These are phyloP conservation scores for Sebastes reedi DNA, from an alignment of 2,797 vertebrate genomes.

Conservation along the genomic window DNA sequence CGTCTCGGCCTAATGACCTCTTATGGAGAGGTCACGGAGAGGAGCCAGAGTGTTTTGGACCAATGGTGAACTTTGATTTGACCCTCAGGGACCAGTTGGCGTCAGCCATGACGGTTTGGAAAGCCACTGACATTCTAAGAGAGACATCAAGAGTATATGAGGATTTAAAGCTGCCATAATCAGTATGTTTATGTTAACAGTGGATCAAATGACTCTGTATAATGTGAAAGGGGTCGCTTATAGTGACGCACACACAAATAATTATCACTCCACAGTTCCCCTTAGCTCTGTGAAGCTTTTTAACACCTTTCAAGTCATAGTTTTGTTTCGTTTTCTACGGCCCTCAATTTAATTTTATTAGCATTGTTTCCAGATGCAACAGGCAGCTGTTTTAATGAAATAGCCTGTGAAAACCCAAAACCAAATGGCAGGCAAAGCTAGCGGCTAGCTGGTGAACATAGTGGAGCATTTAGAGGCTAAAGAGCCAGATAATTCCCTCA, in stretches of 20 bases:
- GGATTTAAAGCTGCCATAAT: background rate
- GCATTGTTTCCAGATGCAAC: background rate
- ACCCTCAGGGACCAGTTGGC: background rate
- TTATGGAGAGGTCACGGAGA: constrained; percentile 13
- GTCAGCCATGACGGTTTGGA: background rate
- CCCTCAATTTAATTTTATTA: background rate
- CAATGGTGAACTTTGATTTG: constrained; percentile 25
- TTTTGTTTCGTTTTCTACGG: background rate
- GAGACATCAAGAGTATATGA: background rate
- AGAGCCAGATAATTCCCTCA: background rate
- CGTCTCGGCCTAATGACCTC: constrained; percentile 27
- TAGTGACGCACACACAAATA: background rate
- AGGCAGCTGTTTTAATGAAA: background rate
- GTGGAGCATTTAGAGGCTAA: accelerated
- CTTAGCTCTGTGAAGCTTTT: background rate
- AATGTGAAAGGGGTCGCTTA: background rate
- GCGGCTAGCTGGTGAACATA: too few species aligned
- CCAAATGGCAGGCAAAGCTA: background rate
- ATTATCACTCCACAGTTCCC: background rate
- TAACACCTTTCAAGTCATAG: background rate
- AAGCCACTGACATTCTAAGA: background rate
- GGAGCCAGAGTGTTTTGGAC: constrained; percentile 22
- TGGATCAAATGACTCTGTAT: background rate
- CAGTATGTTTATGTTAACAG: background rate
- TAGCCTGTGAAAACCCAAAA: background rate